phyloP scores from a whole-genome alignment of 2,113 vertebrate genomes.

The Sturnus vulgaris region DNA sequence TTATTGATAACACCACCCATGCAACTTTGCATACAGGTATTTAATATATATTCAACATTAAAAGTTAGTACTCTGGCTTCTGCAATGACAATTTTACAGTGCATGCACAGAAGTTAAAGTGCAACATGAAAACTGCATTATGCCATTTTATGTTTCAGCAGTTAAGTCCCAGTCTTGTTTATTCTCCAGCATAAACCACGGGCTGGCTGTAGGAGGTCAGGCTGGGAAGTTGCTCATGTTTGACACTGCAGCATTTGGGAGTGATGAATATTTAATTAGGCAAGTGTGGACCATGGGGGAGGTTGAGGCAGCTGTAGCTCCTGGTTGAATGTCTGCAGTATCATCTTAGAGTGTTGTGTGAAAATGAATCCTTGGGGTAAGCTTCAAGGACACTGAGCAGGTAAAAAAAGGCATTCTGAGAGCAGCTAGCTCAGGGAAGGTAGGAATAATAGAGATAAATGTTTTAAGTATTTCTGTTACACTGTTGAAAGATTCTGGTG shows the following conservation, averaged over 20 bases:
- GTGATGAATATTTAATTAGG: conserved; percentile 73
- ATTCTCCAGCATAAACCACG: not conserved
- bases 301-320: not conserved
- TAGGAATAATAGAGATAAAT: not conserved
- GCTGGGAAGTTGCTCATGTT: not conserved
- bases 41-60: not conserved
- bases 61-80: not conserved
- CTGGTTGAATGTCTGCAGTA: not conserved
- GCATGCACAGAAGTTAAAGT: not conserved
- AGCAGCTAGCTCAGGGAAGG: not conserved
- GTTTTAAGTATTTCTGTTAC: not conserved
- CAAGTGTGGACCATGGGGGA: not conserved
- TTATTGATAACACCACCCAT: not conserved
- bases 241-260: not conserved
- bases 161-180: not conserved
- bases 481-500: not conserved
- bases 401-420: not conserved
- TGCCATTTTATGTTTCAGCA: not conserved
- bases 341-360: conserved; percentile 1
- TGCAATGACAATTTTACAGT: not conserved
- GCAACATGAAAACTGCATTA: conserved; percentile 47
- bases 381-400: conserved; percentile 49
- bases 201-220: conserved; percentile 62
- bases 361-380: conserved; percentile 34
- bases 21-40: not conserved